phyloP scores from a whole-genome alignment of 1,140 invertebrate genomes.

The Drosophila bocqueti region DNA sequence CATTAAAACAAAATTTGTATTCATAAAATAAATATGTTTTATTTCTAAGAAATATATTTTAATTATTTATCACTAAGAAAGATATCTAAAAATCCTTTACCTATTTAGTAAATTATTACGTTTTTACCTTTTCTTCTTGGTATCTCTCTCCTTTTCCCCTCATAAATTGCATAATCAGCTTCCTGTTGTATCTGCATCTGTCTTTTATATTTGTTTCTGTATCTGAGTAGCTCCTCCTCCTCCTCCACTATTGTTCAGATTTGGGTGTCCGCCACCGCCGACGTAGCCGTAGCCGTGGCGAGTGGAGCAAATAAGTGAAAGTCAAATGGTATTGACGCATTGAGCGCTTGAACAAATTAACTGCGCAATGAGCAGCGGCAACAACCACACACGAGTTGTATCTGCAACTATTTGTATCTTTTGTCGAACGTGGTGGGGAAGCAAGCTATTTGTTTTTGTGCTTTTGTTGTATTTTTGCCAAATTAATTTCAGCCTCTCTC shows the following conservation, averaged over 20 bases:
- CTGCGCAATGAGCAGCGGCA: slow-evolving; percentile 71
- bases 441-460: slow-evolving; percentile 40
- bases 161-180: slow-evolving; percentile 30
- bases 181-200: slow-evolving; percentile 16
- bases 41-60: no score
- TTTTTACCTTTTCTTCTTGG: background rate
- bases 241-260: slow-evolving; percentile 43
- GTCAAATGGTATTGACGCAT: slow-evolving; percentile 81
- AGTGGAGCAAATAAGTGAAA: slow-evolving; percentile 74
- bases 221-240: slow-evolving; percentile 22
- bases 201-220: slow-evolving; percentile 23
- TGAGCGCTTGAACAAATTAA: slow-evolving; percentile 81
- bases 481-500: slow-evolving; percentile 49
- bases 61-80: no score
- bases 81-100: no score
- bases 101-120: no score
- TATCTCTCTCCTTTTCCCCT: background rate
- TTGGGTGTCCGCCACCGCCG: slow-evolving; percentile 33
- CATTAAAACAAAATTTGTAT: background rate
- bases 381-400: slow-evolving; percentile 20
- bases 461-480: slow-evolving; percentile 33
- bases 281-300: slow-evolving; percentile 12
- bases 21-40: no score
- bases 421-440: slow-evolving; percentile 16
- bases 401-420: slow-evolving; percentile 56